Base-by-base conservation (phyloP, 1,140 invertebrate species). In the Babylonia areolata region DNA sequence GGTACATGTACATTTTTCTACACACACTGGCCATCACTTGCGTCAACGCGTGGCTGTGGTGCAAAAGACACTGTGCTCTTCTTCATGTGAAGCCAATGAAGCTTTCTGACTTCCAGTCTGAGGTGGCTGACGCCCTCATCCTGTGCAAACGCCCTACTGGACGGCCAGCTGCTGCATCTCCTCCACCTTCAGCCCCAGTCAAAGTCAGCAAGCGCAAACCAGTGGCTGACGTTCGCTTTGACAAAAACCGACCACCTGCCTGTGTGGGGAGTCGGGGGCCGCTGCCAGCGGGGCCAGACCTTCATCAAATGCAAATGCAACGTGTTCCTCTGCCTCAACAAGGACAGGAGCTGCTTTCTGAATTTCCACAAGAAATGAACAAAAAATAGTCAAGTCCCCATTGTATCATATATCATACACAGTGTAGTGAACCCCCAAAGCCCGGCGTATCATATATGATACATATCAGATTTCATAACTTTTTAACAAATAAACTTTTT, bases 41-140 rank as follows among this genome's bases (percentile, higher is more conserved):
- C 71, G 90, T 91, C 5, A 93, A 93, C 84, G 77, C 64, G 51
- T 93, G 93, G 92, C 82, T 94, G 54, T 86, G 88, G 54, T 93
- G 93, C 69, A 35, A 73, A 23, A 33, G 69, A 37, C 69, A 73
- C 69, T 73, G 69, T 73, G 31, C 31, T 35, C 69, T 73, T 73
- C n/a, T 73, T 73, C 69, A 73, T 33, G 69, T 73, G 69, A 73
- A 73, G 69, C 69, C 69, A 6, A 73, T 73, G 69, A 73, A 73
- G 69, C 69, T 73, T 33, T 73, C 69, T 6, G n/a, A 35, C 31
- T 73, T 73, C 69, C 69, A 73, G 33, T 17, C n/a, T 73, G 69
- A 73, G 11, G 69, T 73, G 69, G 69, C 69, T 73, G n/a, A 11
- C 11, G 69, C 69, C n/a, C 69, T 73, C n/a, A 73, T 37, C 69